These are phyloP conservation scores for Stichodactyla mertensii DNA, from an alignment of 64 coral and sea anemone species.

Conservation along the genomic window DNA sequence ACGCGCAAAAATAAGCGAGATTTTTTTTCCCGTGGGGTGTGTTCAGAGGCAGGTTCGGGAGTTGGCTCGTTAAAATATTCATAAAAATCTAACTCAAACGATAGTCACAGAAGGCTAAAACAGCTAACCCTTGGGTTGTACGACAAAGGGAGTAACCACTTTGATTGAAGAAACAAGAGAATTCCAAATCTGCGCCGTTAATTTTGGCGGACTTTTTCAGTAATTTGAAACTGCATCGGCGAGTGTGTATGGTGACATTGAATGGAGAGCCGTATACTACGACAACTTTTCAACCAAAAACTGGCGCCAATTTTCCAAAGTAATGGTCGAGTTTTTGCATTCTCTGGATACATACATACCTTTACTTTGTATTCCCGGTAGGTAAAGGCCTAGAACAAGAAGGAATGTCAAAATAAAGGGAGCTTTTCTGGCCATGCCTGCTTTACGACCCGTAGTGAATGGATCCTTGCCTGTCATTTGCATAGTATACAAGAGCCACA, in stretches of 20 bases:
- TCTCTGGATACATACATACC: slow-evolving; percentile 22
- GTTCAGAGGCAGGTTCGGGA: slow-evolving; percentile 9
- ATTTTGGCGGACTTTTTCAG: slow-evolving; percentile 20
- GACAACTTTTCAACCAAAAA: slow-evolving; percentile 2
- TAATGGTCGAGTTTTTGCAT: background rate
- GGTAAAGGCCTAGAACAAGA: background rate
- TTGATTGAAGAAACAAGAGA: background rate
- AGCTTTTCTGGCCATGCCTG: background rate
- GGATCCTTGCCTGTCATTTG: background rate
- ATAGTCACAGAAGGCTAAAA: background rate
- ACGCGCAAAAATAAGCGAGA: background rate
- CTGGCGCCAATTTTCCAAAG: slow-evolving; percentile 3
- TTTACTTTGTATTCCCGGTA: slow-evolving; percentile 2
- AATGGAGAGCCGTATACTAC: slow-evolving; percentile 3
- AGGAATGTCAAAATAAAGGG: background rate
- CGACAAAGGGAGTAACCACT: background rate
- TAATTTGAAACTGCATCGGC: background rate
- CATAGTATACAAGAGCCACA: background rate
- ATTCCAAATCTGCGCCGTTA: background rate
- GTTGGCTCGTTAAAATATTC: slow-evolving; percentile 26
- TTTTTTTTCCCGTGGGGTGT: slow-evolving; percentile 6
- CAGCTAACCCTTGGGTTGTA: background rate
- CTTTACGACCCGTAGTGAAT: slow-evolving; percentile 6
- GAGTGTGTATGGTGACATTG: background rate
- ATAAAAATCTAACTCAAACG: slow-evolving; percentile 14